Conservation (phyloP, 2,113 vertebrate genomes). For the Bombycilla garrulus region DNA sequence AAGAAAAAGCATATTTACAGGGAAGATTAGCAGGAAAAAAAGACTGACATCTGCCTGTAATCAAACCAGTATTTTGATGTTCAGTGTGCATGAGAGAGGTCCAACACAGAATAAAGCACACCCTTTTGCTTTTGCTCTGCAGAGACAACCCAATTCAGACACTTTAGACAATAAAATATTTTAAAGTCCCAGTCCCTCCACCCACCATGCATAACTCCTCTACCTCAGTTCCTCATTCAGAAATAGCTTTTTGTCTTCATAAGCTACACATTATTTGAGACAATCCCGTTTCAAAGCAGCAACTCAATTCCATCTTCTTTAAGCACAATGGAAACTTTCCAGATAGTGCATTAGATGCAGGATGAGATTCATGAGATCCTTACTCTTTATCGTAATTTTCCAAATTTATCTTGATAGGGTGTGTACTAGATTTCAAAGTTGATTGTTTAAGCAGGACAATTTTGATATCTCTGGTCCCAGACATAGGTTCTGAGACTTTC, state of each 20-base stretch:
- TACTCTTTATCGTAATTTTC: not conserved
- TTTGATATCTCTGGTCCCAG: not conserved
- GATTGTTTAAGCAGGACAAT: not conserved
- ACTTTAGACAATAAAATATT: not conserved
- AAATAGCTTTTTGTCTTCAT: not conserved
- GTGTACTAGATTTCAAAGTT: not conserved
- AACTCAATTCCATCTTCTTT: not conserved
- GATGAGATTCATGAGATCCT: not conserved
- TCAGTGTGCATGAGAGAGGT: not conserved
- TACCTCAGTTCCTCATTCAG: not conserved
- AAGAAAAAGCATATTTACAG: not conserved
- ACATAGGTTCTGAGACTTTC: not conserved
- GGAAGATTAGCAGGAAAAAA: not conserved
- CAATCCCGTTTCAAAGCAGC: not conserved
- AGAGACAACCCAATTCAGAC: not conserved
- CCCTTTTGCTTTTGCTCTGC: not conserved
- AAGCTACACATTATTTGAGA: not conserved
- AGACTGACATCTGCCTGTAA: not conserved
- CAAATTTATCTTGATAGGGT: not conserved
- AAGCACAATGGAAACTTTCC: not conserved
- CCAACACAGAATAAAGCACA: not conserved
- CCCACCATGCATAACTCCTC: fast-evolving
- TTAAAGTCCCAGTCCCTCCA: not conserved
- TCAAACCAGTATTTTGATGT: not conserved
- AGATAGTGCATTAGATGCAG: not conserved